Evolutionary conservation across 2,888 invertebrate species (phyloP).

Genomic region (Anaspis maculata): DNA sequence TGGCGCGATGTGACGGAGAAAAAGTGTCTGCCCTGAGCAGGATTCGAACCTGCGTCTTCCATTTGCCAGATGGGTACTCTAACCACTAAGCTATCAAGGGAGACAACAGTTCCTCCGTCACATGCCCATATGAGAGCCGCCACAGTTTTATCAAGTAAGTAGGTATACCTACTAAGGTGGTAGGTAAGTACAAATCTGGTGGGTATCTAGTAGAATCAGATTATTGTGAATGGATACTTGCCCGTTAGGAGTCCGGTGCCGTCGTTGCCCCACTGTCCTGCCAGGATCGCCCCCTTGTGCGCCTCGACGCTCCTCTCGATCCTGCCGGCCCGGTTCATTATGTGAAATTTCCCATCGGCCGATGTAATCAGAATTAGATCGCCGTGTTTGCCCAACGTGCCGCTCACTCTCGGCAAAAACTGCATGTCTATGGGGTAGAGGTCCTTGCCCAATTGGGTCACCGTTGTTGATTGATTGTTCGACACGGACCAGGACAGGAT

Average conservation of each 20-base stretch:
- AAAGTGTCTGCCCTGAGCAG: too few relatives aligned
- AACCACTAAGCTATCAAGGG: too few relatives aligned
- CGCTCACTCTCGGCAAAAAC: constrained; percentile 66
- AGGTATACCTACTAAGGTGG: too few relatives aligned
- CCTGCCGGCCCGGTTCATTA: constrained; percentile 81
- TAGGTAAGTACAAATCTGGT: too few relatives aligned
- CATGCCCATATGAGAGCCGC: too few relatives aligned
- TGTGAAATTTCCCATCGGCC: constrained; percentile 85
- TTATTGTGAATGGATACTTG: too few relatives aligned
- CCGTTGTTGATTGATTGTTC: constrained; percentile 64
- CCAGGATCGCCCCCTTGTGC: constrained; percentile 85
- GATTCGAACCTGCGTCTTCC: too few relatives aligned
- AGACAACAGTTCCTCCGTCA: too few relatives aligned
- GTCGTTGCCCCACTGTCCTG: constrained; percentile 90
- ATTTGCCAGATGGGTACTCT: too few relatives aligned
- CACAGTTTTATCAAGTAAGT: too few relatives aligned
- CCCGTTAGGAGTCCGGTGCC: constrained; percentile 90
- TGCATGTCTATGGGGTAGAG: constrained; percentile 87
- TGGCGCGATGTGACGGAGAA: too few relatives aligned
- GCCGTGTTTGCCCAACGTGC: constrained; percentile 47
- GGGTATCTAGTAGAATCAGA: too few relatives aligned
- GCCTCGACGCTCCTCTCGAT: constrained; percentile 90
- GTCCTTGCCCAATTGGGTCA: constrained; percentile 73
- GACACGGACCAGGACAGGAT: constrained; percentile 83
- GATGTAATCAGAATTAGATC: constrained; percentile 81